Percentiles rank a stretch among this genome's conserved stretches.
These are phyloP conservation scores for Ormyrus rosae DNA, from an alignment of 2,888 invertebrate species.

Conservation along the genomic window DNA sequence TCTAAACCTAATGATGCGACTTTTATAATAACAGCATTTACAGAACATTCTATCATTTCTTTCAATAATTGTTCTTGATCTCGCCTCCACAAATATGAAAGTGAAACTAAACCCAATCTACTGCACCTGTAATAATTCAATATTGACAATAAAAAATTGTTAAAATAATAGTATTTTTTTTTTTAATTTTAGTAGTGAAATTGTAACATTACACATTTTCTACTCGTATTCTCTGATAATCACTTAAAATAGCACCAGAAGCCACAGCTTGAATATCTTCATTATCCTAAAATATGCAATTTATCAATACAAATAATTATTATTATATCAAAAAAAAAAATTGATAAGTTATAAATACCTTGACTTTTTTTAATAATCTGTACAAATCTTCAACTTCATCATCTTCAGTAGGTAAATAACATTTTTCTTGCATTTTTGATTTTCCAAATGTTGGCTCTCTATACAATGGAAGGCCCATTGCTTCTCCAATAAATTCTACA, in stretches of 20 bases:
- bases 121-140: constrained; percentile 82
- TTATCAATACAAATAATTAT: background rate
- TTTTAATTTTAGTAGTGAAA: constrained; percentile 21
- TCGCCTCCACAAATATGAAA: constrained; percentile 97
- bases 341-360: constrained; percentile 76
- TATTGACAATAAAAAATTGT: too few species aligned
- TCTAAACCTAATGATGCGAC: constrained; percentile 96
- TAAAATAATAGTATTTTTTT: constrained; percentile 31
- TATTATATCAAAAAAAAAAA: background rate
- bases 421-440: constrained; percentile 87
- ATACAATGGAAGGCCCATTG: constrained; percentile 94
- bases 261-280: constrained; percentile 93
- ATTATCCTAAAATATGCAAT: constrained; percentile 78
- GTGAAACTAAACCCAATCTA: constrained; percentile 90
- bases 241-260: constrained; percentile 97
- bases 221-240: constrained; percentile 98
- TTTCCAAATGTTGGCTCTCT: constrained; percentile 89
- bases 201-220: constrained; percentile 93
- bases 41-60: constrained; percentile 96
- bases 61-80: constrained; percentile 95
- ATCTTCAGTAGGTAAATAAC: constrained; percentile 87
- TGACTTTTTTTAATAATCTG: constrained; percentile 86
- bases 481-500: constrained; percentile 92
- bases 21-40: constrained; percentile 97
- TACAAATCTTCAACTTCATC: constrained; percentile 99